Base-by-base conservation (phyloP, 64 coral and sea anemone species). In the Pachyseris speciosa region DNA sequence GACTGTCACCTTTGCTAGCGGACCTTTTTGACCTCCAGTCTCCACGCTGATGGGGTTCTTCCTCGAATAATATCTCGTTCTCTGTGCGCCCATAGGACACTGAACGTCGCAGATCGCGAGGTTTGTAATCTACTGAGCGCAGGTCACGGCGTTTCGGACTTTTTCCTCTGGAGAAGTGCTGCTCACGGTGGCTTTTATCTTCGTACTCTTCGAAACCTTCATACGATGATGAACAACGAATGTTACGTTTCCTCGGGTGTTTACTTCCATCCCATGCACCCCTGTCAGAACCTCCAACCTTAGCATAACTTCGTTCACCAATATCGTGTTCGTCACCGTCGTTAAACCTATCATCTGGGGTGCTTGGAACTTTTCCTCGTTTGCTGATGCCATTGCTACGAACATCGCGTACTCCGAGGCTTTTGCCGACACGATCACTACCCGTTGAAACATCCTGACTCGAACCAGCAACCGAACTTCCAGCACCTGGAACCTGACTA, bases 201-300 rank as follows among this genome's bases (percentile, higher is more conserved):
- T 25, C 22, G 26, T 26, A 40, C 11, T 63, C 77, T 38, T 63
- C 77, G 1, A 61, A 58, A 27, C 34, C 31, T 61, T 81, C 77
- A 41, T 74, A 74, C 45, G 70, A 74, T 13, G 70, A 74, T 22
- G 70, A 44, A 47, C 37, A 44, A 6, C 70, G 70, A 74, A 45
- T 12, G 17, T 43, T 44, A 43, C 37, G 38, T 24, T 24, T 9
- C 63, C 53, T 41, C 5, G 22, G 22, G 30, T 61, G 12, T 60
- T 37, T 59, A 8, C 9, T 10, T 9, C 10, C 22, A 13, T 40
- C 11, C 33, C 34, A 5, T 15, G 63, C 36, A 40, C 11, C 32
- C 19, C 33, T 33, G 15, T 37, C 29, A 22, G 33, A 27, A 5
- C 32, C 16, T 39, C 13, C 28, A 30, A 57, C 34, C 9, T 57